Conservation (phyloP, 2,888 invertebrate genomes). For the Exephanes ischioxanthus region DNA sequence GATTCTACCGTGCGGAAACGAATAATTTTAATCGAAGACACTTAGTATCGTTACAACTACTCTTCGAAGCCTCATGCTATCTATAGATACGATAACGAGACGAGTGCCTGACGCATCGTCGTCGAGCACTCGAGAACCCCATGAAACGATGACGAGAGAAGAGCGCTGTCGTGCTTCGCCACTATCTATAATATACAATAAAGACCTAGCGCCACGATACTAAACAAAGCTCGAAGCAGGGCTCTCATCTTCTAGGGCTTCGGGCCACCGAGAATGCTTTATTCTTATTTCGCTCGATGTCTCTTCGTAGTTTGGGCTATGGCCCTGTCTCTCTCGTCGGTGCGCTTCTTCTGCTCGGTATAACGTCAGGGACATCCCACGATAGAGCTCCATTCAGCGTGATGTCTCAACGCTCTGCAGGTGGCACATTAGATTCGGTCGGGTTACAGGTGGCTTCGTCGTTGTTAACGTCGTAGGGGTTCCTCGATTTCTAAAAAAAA, state of each 20-base stretch:
- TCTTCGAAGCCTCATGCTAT: conserved; percentile 14
- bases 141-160: conserved; percentile 21
- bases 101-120: conserved; percentile 26
- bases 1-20: not conserved
- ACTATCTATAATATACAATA: conserved; percentile 29
- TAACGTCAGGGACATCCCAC: conserved; percentile 72
- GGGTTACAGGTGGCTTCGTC: not conserved
- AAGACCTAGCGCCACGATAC: conserved; percentile 17
- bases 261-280: conserved; percentile 18
- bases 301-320: conserved; percentile 76
- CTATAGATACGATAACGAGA: conserved; percentile 15
- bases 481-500: not conserved
- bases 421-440: conserved; percentile 70
- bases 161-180: conserved; percentile 32
- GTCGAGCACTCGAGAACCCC: conserved; percentile 31
- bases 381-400: conserved; percentile 50
- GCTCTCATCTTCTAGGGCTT: conserved; percentile 58
- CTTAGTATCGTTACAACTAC: not conserved
- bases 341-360: conserved; percentile 61
- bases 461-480: not conserved
- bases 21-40: not conserved
- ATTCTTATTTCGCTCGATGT: conserved; percentile 65
- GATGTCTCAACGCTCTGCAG: conserved; percentile 75
- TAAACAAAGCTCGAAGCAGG: conserved; percentile 50
- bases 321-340: conserved; percentile 8